Evolutionary conservation across 2,797 vertebrate species (phyloP).

Genomic region (Xiphorhynchus erythropygius): DNA sequence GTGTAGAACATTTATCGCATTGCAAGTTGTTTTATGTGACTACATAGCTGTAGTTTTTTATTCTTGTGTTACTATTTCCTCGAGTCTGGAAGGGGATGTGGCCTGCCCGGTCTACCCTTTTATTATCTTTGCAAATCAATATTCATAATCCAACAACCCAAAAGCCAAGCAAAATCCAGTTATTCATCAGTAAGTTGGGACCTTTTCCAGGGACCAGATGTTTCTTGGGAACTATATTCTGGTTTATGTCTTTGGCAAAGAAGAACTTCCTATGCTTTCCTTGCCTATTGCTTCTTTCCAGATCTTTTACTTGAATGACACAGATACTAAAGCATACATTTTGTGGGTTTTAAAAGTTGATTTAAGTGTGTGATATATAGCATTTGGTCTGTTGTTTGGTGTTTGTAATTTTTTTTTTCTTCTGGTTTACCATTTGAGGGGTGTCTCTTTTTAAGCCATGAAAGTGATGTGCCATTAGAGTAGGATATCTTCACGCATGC

Average conservation of each 20-base stretch:
- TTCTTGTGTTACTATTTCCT: background rate
- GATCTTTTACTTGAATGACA: slow-evolving; percentile 10
- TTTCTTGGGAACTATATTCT: slow-evolving; percentile 47
- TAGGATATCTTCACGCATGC: slow-evolving; percentile 16
- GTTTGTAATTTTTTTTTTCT: background rate
- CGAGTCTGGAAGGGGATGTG: slow-evolving; percentile 32
- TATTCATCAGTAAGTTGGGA: slow-evolving; percentile 57
- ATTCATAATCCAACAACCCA: slow-evolving; percentile 43
- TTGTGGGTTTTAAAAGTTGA: slow-evolving; percentile 11
- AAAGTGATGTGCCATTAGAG: slow-evolving; percentile 5
- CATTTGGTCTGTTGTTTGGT: background rate
- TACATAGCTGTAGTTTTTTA: background rate
- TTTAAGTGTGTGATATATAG: background rate
- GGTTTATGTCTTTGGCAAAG: slow-evolving; percentile 27
- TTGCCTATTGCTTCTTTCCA: background rate
- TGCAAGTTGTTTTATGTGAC: background rate
- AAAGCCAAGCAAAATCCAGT: slow-evolving; percentile 31
- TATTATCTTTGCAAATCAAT: slow-evolving; percentile 76
- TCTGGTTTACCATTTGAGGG: background rate
- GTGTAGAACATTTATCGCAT: background rate
- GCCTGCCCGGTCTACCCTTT: slow-evolving; percentile 62
- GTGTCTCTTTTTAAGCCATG: background rate
- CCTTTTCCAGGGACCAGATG: slow-evolving; percentile 60
- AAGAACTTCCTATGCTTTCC: slow-evolving; percentile 14
- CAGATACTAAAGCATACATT: background rate